Evolutionary conservation across 2,113 vertebrate genomes (phyloP).

Genomic region (Triplophysa siluroides): DNA sequence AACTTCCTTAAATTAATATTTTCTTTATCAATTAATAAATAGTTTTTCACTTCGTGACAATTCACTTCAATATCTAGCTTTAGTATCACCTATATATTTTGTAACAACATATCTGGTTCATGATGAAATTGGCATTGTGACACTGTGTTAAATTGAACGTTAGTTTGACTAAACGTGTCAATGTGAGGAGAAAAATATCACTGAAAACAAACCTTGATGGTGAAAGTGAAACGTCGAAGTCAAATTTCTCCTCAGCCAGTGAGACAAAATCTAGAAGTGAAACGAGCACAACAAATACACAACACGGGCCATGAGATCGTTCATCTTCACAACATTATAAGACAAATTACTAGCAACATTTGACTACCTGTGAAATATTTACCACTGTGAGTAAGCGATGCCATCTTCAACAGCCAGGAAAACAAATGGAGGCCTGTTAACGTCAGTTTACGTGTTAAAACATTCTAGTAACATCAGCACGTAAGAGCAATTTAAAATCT

Average conservation of each 20-base stretch:
- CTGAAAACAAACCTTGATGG: constrained; percentile 69
- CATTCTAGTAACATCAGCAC: not conserved
- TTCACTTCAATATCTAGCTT: too few species aligned
- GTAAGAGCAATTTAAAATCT: not conserved
- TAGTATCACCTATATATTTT: too few species aligned
- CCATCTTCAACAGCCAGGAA: constrained; percentile 44
- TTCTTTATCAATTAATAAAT: not conserved
- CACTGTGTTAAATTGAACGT: not conserved
- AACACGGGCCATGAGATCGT: not conserved
- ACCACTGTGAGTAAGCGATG: constrained; percentile 46
- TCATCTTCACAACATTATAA: not conserved
- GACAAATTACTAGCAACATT: not conserved
- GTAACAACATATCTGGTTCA: too few species aligned
- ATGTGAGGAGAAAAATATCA: not conserved
- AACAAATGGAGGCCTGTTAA: constrained; percentile 41
- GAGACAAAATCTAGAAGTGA: constrained; percentile 59
- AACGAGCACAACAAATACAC: not conserved
- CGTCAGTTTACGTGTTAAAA: not conserved
- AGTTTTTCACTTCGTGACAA: too few species aligned
- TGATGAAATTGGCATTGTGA: not conserved
- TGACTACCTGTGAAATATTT: not conserved
- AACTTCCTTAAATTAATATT: not conserved
- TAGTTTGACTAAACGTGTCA: too few species aligned
- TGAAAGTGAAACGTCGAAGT: constrained; percentile 76
- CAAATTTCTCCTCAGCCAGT: constrained; percentile 76